Evolutionary conservation across 1,140 invertebrate genomes (phyloP), one percentile per base, ranked within the genome.

Genomic region (Limonius californicus): DNA sequence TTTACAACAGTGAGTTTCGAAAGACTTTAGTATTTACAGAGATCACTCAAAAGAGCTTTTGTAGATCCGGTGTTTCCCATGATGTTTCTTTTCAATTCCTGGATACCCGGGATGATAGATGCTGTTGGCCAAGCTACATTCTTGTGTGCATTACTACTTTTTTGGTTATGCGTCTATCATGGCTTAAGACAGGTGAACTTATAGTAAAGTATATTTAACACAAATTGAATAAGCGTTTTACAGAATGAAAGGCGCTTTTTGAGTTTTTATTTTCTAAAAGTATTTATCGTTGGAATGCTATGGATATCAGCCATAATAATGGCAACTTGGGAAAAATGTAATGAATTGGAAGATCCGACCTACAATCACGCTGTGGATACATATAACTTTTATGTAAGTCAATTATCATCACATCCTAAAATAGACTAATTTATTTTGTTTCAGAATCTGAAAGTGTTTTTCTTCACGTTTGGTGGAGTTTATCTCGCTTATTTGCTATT

Each of bases 141-240:
- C 78, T 80, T 98, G 0, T 91, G 88, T 72, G 86, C 85, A 1
- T 81, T 98, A 43, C 81, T 98, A 54, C 82, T 98, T 68, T 98
- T 96, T 72, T 98, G 95, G 95, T 81, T 98, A 11, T 93, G 91
- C 70, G 86, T 94, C 57, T 98, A 97, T 79, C 96, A 98, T 76
- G 95, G 95, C 18, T 81, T 98, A 12, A 80, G 95, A 74, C 94
- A 97, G 85, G 92, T 94, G 79, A 59, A 57, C 3, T 32, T 39
- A 39, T 14, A 50, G 8, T 2, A 19, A 27, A 4, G 23, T 27
- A 27, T 27, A 27, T 27, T n/a, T n/a, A n/a, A n/a, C n/a, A n/a
- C n/a, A n/a, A 54, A 16, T 54, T 6, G 12, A 45, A 4, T 45
- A 19, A 54, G 42, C 62, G 68, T 73, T 39, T 82, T 82, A 55